Evolutionary conservation across 2,888 invertebrate genomes (phyloP).

Genomic region (Hirtodrosophila duncani): DNA sequence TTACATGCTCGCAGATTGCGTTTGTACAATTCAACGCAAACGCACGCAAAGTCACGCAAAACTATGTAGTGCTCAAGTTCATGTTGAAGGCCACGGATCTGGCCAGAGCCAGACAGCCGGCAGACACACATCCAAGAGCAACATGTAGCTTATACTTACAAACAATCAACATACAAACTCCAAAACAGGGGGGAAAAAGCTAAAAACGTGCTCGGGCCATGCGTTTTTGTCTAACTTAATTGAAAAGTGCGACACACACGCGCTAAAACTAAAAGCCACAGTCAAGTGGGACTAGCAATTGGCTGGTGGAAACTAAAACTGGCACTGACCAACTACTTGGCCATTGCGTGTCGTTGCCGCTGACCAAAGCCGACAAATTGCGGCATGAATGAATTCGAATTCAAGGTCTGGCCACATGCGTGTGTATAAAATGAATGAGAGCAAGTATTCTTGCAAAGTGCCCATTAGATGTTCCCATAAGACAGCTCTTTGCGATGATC

Average conservation of each 20-base stretch:
- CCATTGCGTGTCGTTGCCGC: constrained; percentile 57
- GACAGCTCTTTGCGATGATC: too few relatives aligned
- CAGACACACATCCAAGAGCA: constrained; percentile 33
- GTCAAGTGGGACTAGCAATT: constrained; percentile 45
- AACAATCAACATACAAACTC: constrained; percentile 18
- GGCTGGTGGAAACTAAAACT: constrained; percentile 36
- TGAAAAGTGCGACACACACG: constrained; percentile 72
- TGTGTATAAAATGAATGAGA: too few relatives aligned
- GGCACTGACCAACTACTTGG: constrained; percentile 55
- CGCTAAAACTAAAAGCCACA: constrained; percentile 47
- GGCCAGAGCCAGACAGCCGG: constrained; percentile 31
- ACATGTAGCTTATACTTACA: constrained; percentile 23
- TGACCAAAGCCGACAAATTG: too few relatives aligned
- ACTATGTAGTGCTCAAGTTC: constrained; percentile 59
- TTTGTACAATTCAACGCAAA: too few relatives aligned
- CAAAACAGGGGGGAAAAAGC: constrained; percentile 1
- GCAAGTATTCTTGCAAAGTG: too few relatives aligned
- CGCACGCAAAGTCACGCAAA: constrained; percentile 26
- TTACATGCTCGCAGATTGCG: too few relatives aligned
- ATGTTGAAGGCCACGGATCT: constrained; percentile 55
- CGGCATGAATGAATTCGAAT: too few relatives aligned
- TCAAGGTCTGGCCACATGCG: too few relatives aligned
- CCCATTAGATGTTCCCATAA: too few relatives aligned
- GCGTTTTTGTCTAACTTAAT: constrained; percentile 69
- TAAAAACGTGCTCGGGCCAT: constrained; percentile 62